A percentile compares a stretch with the other conserved stretches of the same genome.
phyloP scores from a whole-genome alignment of 2,113 vertebrate genomes.

The Phaethon lepturus region DNA sequence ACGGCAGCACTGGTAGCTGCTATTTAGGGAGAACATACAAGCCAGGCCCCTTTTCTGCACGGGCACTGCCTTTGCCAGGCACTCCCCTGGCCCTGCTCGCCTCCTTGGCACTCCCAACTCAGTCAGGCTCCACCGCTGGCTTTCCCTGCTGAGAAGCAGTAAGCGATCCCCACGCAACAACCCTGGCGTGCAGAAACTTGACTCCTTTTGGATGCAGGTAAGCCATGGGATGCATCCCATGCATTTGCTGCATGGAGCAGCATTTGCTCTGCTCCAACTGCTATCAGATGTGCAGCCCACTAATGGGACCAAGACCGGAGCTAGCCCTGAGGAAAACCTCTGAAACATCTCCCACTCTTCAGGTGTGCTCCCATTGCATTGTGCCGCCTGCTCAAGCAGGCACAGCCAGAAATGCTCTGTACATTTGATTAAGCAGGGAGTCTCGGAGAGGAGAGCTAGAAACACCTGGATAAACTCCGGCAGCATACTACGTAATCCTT shows the following conservation, averaged over 20 bases:
- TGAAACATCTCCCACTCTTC: accelerated
- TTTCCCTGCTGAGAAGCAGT: background rate
- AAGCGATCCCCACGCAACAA: background rate
- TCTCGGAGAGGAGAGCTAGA: background rate
- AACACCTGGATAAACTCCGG: accelerated
- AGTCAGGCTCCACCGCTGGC: background rate
- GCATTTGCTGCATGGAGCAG: background rate
- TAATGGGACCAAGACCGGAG: background rate
- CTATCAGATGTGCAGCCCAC: background rate
- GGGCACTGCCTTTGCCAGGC: background rate
- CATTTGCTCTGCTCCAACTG: accelerated
- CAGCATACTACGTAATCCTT: background rate
- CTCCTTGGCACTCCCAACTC: background rate
- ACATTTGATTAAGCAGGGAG: background rate
- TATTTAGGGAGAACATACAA: background rate
- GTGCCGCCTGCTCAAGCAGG: accelerated
- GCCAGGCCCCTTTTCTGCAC: background rate
- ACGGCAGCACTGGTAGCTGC: background rate
- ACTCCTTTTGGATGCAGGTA: background rate
- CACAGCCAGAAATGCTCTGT: background rate
- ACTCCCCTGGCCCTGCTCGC: background rate
- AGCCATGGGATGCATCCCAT: background rate
- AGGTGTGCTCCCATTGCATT: background rate
- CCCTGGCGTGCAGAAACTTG: accelerated
- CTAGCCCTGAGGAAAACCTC: background rate